Conservation (phyloP, 2,113 vertebrate species). For the Pseudopodoces humilis region DNA sequence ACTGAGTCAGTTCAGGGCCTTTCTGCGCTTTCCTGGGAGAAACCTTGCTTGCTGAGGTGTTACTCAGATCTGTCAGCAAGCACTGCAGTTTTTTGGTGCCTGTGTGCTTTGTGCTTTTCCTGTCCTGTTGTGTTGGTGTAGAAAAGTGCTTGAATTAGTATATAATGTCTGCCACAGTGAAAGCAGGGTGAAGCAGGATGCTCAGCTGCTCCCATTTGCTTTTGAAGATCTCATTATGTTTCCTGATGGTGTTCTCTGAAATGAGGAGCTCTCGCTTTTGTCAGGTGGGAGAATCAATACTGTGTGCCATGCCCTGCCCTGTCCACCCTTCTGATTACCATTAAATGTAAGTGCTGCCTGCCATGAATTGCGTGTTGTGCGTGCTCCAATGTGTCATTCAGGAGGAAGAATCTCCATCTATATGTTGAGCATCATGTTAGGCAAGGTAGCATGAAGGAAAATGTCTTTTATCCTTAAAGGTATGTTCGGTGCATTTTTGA, state of each 20-base stretch:
- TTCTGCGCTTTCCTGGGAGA: background rate
- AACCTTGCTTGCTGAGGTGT: background rate
- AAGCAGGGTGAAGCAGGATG: background rate
- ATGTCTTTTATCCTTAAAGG: fast-evolving
- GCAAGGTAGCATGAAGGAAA: background rate
- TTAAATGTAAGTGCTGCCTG: background rate
- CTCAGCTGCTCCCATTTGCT: background rate
- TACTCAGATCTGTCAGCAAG: background rate
- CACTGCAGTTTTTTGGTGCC: background rate
- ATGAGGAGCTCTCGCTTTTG: background rate
- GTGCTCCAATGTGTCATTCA: fast-evolving
- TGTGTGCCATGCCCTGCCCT: background rate
- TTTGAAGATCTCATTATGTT: background rate
- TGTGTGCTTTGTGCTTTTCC: background rate
- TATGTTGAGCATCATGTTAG: background rate
- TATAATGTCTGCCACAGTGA: background rate
- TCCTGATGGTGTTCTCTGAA: background rate
- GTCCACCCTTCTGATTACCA: background rate
- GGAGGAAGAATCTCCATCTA: background rate
- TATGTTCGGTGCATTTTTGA: background rate
- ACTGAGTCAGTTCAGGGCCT: background rate
- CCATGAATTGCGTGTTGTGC: background rate
- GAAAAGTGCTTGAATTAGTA: background rate
- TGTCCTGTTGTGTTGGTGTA: background rate
- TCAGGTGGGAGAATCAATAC: background rate